These are phyloP conservation scores for Melanotaenia trifasciata DNA, from an alignment of 2,797 vertebrate species.

Conservation along the genomic window DNA sequence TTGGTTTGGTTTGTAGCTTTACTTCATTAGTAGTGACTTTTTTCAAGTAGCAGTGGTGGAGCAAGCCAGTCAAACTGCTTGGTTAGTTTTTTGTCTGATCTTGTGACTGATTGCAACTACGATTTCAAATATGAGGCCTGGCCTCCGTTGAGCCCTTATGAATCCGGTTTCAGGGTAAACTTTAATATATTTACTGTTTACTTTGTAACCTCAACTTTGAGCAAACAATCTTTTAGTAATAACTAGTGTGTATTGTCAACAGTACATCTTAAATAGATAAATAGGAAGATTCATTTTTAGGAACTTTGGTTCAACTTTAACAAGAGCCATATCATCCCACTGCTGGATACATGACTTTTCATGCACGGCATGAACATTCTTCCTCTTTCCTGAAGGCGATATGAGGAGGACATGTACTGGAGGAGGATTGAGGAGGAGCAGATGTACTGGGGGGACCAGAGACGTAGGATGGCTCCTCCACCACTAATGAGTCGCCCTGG, in stretches of 20 bases:
- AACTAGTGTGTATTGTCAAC: not conserved
- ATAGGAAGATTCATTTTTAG: slow-evolving; percentile 15
- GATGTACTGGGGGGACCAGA: slow-evolving; percentile 83
- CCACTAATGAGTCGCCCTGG: slow-evolving; percentile 82
- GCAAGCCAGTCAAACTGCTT: too few species aligned
- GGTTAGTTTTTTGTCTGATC: too few species aligned
- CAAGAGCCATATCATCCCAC: not conserved
- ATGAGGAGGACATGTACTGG: slow-evolving; percentile 88
- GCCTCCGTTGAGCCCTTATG: too few species aligned
- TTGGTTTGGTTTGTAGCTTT: too few species aligned
- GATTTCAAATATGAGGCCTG: too few species aligned
- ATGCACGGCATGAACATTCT: not conserved
- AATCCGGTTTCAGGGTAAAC: too few species aligned
- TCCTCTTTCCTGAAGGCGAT: slow-evolving; percentile 72
- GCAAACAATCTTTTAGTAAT: not conserved
- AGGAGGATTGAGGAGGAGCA: slow-evolving; percentile 85
- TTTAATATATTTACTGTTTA: not conserved
- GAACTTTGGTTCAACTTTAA: not conserved
- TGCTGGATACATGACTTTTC: not conserved
- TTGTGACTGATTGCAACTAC: too few species aligned
- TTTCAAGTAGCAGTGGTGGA: too few species aligned
- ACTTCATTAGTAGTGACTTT: too few species aligned
- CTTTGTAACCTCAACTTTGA: not conserved
- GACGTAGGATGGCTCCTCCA: slow-evolving; percentile 74
- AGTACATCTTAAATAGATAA: not conserved